Base-by-base conservation (phyloP, 2,797 vertebrate species). In the Hydrocynus forskahlii region DNA sequence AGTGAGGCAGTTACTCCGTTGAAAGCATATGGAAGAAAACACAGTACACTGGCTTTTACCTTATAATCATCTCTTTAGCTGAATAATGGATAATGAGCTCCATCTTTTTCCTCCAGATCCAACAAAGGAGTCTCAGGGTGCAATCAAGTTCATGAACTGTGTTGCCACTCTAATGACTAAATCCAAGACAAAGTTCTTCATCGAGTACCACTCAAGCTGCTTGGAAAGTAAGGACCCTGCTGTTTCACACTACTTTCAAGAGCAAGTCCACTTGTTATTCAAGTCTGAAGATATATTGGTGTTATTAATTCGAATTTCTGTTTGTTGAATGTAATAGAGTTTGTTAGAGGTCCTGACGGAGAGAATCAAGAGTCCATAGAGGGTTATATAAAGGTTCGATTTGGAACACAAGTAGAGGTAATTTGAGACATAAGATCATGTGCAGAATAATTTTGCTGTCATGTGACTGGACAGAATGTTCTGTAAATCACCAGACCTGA, bases 101-200 rank as follows among this genome's bases (percentile, higher is more conserved):
- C 82, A 16, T 21, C 74, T 45, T 80, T 55, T 83, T 54, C 79
- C 81, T 93, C 66, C 84, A 95, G 97, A 96, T 88, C 95, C 93
- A 2, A 95, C 94, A 76, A 95, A 88, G 0, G 92, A 94, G 62
- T 94, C 95, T 81, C 92, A 95, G 68, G 97, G 97, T 57, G 94
- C 95, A 71, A 98, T 99, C 60, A 96, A 97, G 86, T 96, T 99
- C 86, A 95, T 97, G 90, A 96, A 94, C 70, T 99, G 97, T 75
- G 91, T 92, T 0, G 97, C 98, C 60, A 96, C 88, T 1, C 90
- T 99, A 86, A 91, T 89, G 89, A 99, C 98, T 7, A 99, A 99
- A 90, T 98, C 97, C 6, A 97, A 98, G 91, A 99, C 98, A 35
- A 97, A 95, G 87, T 99, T 99, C 94, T 98, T 97, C 92, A 96